Base-by-base conservation (phyloP, 2,113 vertebrate species). In the Oxyruncus cristatus region DNA sequence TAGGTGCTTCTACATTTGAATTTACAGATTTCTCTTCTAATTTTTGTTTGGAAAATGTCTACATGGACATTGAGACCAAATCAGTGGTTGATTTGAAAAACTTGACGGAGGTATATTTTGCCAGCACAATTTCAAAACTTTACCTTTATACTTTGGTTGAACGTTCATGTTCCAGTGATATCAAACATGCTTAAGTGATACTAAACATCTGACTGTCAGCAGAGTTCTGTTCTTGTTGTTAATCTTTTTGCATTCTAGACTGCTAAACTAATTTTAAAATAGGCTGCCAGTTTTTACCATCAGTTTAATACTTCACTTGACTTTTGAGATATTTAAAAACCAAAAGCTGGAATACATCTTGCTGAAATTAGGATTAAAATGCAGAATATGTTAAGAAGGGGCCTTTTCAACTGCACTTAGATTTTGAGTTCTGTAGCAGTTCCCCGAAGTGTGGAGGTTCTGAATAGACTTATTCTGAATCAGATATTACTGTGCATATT, bases 101-200 rank as follows among this genome's bases (percentile, higher is more conserved):
- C 33, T 53, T 77, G 65, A 49, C 28, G 67, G n/a, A 32, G 30
- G 37, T 6, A 12, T 71, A 28, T 35, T 90, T 80, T 85, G 47
- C 28, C 59, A 49, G 32, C 15, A 56, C 18, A 46, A 41, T 15
- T 52, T 61, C 52, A 62, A 65, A 68, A 49, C 28, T 81, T 91
- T 90, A 94, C 62, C 77, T 89, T 80, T 94, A 56, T 46, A 85
- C 90, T 94, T 91, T 61, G 55, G 22, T 72, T 94, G 79, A 93
- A 91, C 65, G 88, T 88, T 22, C 66, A 35, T 91, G 49, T 89
- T 86, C 61, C 42, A 59, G 6, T 85, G 49, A 35, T 65, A 41
- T 21, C 58, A 85, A 93, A 81, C 41, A 52, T 5, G 33, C 37
- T 74, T 21, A 77, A 85, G 61, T 85, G 71, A 78, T 82, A 56